phyloP scores from a whole-genome alignment of 2,797 vertebrate genomes.

The Trachurus trachurus region DNA sequence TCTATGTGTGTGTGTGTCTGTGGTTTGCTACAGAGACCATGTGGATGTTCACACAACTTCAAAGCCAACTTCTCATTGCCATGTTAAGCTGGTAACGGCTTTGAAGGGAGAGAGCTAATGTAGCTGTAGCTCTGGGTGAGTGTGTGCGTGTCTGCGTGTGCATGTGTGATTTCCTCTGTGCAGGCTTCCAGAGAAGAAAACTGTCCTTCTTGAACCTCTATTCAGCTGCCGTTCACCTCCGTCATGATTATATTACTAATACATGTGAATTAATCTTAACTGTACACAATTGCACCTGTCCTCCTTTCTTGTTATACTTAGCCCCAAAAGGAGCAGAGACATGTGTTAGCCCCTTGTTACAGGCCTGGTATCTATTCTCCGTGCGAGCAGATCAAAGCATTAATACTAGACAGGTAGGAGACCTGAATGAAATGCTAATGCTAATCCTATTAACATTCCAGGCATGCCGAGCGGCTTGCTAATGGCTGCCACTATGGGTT shows the following conservation, averaged over 20 bases:
- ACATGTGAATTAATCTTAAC: conserved; percentile 49
- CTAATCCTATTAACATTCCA: conserved; percentile 83
- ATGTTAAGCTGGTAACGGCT: conserved; percentile 56
- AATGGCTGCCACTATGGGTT: conserved; percentile 74
- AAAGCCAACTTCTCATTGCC: conserved; percentile 53
- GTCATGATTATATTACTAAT: conserved; percentile 46
- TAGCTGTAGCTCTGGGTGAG: background rate
- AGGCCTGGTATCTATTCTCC: conserved; percentile 66
- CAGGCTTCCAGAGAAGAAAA: conserved; percentile 16
- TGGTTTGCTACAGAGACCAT: conserved; percentile 9
- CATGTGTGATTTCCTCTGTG: conserved; percentile 16
- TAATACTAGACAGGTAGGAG: conserved; percentile 78
- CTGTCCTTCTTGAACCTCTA: conserved; percentile 27
- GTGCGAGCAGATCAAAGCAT: conserved; percentile 78
- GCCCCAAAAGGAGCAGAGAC: conserved; percentile 63
- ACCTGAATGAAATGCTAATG: conserved; percentile 80
- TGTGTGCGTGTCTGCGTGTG: background rate
- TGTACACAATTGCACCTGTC: conserved; percentile 49
- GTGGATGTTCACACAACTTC: conserved; percentile 47
- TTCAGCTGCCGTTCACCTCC: conserved; percentile 37
- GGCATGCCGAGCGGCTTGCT: conserved; percentile 63
- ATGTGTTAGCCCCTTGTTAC: conserved; percentile 68
- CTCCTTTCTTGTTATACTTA: conserved; percentile 62
- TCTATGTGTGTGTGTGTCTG: conserved; percentile 39
- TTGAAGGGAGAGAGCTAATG: conserved; percentile 55